phyloP scores from a whole-genome alignment of 64 coral and sea anemone species.

The Anthopleura sola region DNA sequence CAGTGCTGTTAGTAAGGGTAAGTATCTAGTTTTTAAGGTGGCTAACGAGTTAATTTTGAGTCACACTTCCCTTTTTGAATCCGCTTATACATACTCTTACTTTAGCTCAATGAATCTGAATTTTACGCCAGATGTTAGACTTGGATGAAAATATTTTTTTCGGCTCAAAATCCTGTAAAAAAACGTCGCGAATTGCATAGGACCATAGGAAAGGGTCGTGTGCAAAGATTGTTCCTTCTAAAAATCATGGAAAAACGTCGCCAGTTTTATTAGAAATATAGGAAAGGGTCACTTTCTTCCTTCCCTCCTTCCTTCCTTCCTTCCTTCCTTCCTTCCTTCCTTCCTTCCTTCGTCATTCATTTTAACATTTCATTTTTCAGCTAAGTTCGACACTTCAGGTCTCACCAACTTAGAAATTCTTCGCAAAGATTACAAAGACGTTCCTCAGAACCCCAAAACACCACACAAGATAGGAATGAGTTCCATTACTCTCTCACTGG shows the following conservation, averaged over 20 bases:
- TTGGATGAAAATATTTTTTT: too few species aligned
- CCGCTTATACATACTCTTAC: too few species aligned
- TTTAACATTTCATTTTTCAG: slow-evolving; percentile 39
- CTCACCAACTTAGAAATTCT: slow-evolving; percentile 67
- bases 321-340: not conserved
- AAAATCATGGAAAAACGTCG: too few species aligned
- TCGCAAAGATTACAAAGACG: slow-evolving; percentile 85
- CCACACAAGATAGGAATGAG: slow-evolving; percentile 50
- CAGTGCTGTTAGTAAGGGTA: slow-evolving; percentile 57
- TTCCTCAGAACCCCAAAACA: slow-evolving; percentile 25
- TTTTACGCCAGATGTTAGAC: too few species aligned
- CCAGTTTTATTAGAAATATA: too few species aligned
- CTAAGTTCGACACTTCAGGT: slow-evolving; percentile 68
- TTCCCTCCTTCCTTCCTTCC: not conserved
- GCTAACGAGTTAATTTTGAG: too few species aligned
- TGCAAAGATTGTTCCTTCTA: too few species aligned
- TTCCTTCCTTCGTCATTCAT: not conserved
- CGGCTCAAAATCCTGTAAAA: too few species aligned
- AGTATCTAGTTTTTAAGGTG: not conserved
- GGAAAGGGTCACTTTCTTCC: not conserved
- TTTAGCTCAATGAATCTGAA: too few species aligned
- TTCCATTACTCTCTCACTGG: slow-evolving; percentile 49
- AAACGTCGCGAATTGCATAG: too few species aligned
- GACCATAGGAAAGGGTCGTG: too few species aligned
- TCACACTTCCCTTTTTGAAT: too few species aligned